Evolutionary conservation across 2,888 invertebrate genomes (phyloP).

Genomic region (Tetragnatha montana): DNA sequence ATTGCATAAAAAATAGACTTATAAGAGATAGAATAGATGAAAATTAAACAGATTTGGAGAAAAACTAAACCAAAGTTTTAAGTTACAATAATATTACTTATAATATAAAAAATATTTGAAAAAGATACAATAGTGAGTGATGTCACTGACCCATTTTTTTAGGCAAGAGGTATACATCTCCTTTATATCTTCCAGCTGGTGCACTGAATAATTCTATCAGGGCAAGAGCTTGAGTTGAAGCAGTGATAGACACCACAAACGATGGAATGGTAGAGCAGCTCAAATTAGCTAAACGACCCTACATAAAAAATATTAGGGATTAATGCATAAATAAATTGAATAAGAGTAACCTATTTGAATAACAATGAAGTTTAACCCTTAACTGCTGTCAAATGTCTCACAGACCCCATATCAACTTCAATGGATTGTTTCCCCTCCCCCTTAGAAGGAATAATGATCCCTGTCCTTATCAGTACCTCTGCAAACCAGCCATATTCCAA

Average conservation of each 20-base stretch:
- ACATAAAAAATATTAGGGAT: conserved; percentile 60
- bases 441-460: no score
- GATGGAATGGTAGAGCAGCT: conserved; percentile 98
- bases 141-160: conserved; percentile 93
- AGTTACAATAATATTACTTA: background rate
- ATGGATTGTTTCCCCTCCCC: no score
- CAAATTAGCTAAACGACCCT: conserved; percentile 92
- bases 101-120: conserved; percentile 4
- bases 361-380: no score
- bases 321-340: background rate
- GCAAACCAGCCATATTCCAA: no score
- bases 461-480: no score
- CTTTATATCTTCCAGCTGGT: conserved; percentile 93
- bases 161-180: conserved; percentile 96
- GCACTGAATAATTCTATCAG: conserved; percentile 98
- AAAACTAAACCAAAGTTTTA: background rate
- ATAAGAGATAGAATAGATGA: background rate
- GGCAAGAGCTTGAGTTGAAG: conserved; percentile 96
- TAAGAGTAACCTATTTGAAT: no score
- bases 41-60: background rate
- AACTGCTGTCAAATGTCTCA: no score
- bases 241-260: conserved; percentile 98
- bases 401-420: no score
- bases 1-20: no score
- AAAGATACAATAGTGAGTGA: conserved; percentile 53